Evolutionary conservation across 2,888 invertebrate genomes (phyloP).

Genomic region (Cylindroiulus punctatus): DNA sequence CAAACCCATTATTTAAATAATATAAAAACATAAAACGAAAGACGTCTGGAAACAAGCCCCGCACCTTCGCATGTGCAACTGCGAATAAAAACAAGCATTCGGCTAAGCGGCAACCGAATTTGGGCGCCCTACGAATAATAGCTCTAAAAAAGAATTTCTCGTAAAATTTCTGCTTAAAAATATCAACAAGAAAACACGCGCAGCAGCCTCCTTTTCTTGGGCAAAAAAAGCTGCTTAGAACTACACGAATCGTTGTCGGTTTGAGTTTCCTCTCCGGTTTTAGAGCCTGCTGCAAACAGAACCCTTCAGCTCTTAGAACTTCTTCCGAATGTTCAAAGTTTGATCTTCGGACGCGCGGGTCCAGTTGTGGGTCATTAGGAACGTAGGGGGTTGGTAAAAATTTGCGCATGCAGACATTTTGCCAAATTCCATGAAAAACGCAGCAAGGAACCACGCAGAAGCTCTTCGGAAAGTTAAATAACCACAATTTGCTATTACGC

Average conservation of each 20-base stretch:
- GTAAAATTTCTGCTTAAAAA: neutral
- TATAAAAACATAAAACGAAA: conserved; percentile 16
- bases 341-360: neutral
- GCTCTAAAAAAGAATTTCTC: neutral
- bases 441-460: neutral
- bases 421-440: neutral
- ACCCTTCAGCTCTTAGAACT: neutral
- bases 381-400: neutral
- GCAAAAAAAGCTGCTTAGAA: neutral
- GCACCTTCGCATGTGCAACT: neutral
- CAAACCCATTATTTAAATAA: conserved; percentile 42
- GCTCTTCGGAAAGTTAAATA: neutral
- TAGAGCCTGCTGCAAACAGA: neutral
- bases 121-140: neutral
- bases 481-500: no score
- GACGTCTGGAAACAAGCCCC: conserved; percentile 20
- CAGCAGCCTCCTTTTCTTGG: neutral
- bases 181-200: conserved; percentile 1
- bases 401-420: neutral
- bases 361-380: neutral
- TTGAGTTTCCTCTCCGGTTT: conserved; percentile 13
- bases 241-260: neutral
- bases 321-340: neutral
- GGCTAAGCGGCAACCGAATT: neutral
- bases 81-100: conserved; percentile 28